Base-by-base conservation (phyloP, 2,797 vertebrate genomes). In the Poliocrania exsul region DNA sequence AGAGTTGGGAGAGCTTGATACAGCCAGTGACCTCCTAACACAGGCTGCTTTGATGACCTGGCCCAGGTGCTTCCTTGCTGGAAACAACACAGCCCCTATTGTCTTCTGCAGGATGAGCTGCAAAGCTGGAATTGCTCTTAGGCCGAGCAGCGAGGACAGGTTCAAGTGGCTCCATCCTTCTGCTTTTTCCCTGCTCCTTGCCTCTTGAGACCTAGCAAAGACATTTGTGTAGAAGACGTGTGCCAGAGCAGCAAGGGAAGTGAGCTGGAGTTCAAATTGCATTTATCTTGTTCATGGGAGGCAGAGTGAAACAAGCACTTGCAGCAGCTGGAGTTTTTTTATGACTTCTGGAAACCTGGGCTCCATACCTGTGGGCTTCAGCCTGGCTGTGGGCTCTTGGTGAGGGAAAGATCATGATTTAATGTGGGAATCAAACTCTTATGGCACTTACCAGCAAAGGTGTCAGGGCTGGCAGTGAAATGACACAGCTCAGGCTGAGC, bases 11-110 rank as follows among this genome's bases (percentile, higher is more conserved):
- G 74, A 92, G 92, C 60, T 71, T 1, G 3, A 14, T 93, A 71
- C 80, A 91, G 97, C 89, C 95, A 44, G 88, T 1, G 26, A 96
- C 87, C 89, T 90, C 93, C 78, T 84, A 56, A 90, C 96, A 95
- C 74, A 38, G 70, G 71, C 64, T 72, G 90, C 90, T 97, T 96
- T 96, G 86, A 96, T 96, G 89, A 92, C 89, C 70, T 91, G 90
- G 87, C 71, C 94, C 70, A 90, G 81, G 96, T 94, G 95, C 84
- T 95, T 96, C 88, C 90, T 95, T 96, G 93, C 83, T 84, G 86
- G 50, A 92, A 95, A 95, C 93, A 97, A 92, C 91, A 62, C 94
- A 81, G 86, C 44, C 71, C 72, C 96, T 96, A 94, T 97, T 97
- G 92, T 85, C 77, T 85, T 94, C 75, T 84, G 81, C 47, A 3